A percentile compares a stretch with the other conserved stretches of the same genome.
These are phyloP conservation scores for Eristalis intricaria DNA, from an alignment of 2,888 invertebrate genomes.

Conservation along the genomic window DNA sequence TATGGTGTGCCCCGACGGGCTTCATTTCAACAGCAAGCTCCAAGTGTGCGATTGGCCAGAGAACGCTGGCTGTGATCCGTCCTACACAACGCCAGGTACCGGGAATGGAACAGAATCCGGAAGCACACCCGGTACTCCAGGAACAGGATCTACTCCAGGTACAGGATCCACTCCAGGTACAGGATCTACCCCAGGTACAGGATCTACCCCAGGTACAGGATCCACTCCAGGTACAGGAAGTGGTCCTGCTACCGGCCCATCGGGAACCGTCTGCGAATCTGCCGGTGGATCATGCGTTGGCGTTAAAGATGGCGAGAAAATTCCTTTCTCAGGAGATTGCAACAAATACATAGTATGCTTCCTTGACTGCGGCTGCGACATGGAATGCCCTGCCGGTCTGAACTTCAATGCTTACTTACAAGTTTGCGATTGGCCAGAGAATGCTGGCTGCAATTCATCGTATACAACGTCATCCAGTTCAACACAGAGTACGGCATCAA, in stretches of 20 bases:
- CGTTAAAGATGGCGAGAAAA: background rate
- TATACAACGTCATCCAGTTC: background rate
- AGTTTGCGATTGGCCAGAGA: slow-evolving; percentile 67
- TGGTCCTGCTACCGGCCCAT: slow-evolving; percentile 25
- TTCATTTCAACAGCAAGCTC: slow-evolving; percentile 38
- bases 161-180: background rate
- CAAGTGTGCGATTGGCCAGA: slow-evolving; percentile 67
- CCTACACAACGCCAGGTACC: background rate
- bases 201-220: background rate
- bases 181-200: background rate
- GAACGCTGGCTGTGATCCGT: slow-evolving; percentile 73
- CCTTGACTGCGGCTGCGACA: slow-evolving; percentile 13
- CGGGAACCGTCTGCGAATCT: slow-evolving; percentile 22
- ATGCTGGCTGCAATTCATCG: slow-evolving; percentile 73
- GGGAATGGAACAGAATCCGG: background rate
- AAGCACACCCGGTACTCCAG: background rate
- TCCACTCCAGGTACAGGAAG: background rate
- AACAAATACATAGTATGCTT: slow-evolving; percentile 54
- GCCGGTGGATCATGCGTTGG: slow-evolving; percentile 29
- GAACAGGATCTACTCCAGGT: background rate
- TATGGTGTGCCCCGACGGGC: slow-evolving; percentile 32
- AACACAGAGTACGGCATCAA: background rate
- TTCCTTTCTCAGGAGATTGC: slow-evolving; percentile 48
- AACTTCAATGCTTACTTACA: slow-evolving; percentile 43
- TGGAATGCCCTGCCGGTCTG: slow-evolving; percentile 32